phyloP scores from a whole-genome alignment of 2,888 invertebrate species.

The Pheosia gnoma region DNA sequence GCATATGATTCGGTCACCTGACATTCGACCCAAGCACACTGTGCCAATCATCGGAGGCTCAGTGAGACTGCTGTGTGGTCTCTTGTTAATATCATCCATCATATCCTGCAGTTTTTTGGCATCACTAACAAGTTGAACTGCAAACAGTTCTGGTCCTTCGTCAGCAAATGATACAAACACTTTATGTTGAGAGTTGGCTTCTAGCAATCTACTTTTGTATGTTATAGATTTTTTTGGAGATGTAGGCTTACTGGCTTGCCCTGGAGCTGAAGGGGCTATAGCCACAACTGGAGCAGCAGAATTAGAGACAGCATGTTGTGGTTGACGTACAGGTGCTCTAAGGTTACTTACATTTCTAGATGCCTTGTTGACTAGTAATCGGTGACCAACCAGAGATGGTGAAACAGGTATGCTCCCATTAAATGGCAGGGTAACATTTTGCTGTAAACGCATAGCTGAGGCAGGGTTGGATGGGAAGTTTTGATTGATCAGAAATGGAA shows the following conservation, averaged over 20 bases:
- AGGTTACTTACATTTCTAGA: constrained; percentile 66
- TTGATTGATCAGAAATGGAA: constrained; percentile 72
- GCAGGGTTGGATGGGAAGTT: constrained; percentile 76
- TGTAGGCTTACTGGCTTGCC: constrained; percentile 46
- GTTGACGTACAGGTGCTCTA: constrained; percentile 65
- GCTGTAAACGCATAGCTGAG: constrained; percentile 71
- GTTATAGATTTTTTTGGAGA: constrained; percentile 77
- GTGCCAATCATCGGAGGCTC: constrained; percentile 90
- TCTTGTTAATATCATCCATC: constrained; percentile 89
- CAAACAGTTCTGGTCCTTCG: constrained; percentile 91
- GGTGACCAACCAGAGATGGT: constrained; percentile 64
- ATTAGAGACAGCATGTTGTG: constrained; percentile 50
- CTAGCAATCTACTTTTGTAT: constrained; percentile 79
- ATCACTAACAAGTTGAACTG: constrained; percentile 87
- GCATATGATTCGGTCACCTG: constrained; percentile 87
- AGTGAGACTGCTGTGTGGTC: constrained; percentile 84
- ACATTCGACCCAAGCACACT: constrained; percentile 89
- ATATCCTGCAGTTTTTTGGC: constrained; percentile 86
- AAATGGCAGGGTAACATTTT: constrained; percentile 62
- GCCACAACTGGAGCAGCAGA: constrained; percentile 19
- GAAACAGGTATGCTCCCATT: constrained; percentile 59
- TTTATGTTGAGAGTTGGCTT: constrained; percentile 83
- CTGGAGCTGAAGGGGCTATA: constrained; percentile 33
- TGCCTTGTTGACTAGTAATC: constrained; percentile 62
- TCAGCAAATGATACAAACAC: constrained; percentile 91